Conservation (phyloP, 2,888 invertebrate species). For the Hanleya hanleyi region DNA sequence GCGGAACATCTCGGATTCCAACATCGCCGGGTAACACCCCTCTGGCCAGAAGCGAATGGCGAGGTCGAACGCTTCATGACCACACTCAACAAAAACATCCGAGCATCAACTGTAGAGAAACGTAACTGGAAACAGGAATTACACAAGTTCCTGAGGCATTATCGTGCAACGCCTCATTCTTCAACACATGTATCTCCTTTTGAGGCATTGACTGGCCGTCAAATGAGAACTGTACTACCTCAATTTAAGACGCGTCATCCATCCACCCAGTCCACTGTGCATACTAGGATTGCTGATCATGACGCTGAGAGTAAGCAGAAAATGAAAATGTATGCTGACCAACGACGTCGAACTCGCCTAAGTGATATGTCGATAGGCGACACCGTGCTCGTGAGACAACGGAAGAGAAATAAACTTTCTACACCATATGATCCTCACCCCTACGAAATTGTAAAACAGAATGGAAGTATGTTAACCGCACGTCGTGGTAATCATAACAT, state of each 20-base stretch:
- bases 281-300: neutral
- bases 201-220: neutral
- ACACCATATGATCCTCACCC: neutral
- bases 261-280: neutral
- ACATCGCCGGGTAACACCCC: too few relatives aligned
- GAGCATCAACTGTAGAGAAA: too few relatives aligned
- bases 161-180: conserved; percentile 27
- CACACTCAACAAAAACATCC: too few relatives aligned
- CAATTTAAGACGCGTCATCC: neutral
- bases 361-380: neutral
- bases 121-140: conserved; percentile 29
- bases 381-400: conserved; percentile 5
- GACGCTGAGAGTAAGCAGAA: neutral
- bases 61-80: too few relatives aligned
- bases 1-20: too few relatives aligned
- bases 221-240: neutral
- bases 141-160: conserved; percentile 19
- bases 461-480: conserved; percentile 1
- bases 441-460: neutral
- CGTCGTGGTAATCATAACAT: neutral
- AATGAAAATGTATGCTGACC: conserved; percentile 1
- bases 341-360: neutral
- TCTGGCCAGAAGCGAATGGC: too few relatives aligned
- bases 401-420: conserved; percentile 2
- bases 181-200: conserved; percentile 10